Base-by-base conservation (phyloP, 2,113 vertebrate genomes). In the Cricetomys ansorgei region DNA sequence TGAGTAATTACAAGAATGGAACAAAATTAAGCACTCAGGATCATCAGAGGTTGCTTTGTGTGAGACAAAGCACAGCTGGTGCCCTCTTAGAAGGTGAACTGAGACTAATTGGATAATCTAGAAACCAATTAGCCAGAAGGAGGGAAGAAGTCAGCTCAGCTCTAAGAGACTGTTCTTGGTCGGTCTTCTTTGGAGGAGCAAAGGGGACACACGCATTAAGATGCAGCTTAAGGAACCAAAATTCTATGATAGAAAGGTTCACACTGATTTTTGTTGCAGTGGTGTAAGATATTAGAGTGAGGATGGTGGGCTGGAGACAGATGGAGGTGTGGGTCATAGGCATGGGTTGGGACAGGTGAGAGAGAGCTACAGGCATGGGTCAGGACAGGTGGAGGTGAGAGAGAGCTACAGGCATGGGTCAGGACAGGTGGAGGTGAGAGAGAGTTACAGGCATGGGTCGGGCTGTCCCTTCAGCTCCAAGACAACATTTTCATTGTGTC, bases 61-160 rank as follows among this genome's bases (percentile, higher is more conserved):
- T 29, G 77, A 53, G 88, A 94, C 72, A 83, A 95, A 67, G 90
- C 85, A 70, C 96, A 97, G 95, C 80, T 97, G 92, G 84, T 86
- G 80, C 40, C 92, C 65, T 96, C 95, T 94, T 53, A 89, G 59
- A 97, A 93, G 94, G 85, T 79, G 48, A 96, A 96, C 73, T 86
- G 62, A 93, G 65, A 69, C 94, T 97, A 97, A 98, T 65, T 97
- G 76, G 81, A 92, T 97, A 85, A 97, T 77, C 85, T 81, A 67
- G 80, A 94, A 92, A 88, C 86, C 67, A 97, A 91, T 94, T 95
- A 97, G 65, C 50, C 64, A 5, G 55, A 89, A 91, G 73, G 40
- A 81, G 81, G 67, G 27, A 62, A 75, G 37, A 84, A 95, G 90
- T 50, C 11, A 65, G 21, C 48, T 67, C 95, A 95, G 45, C 59